A percentile compares a stretch with the other conserved stretches of the same genome.
Evolutionary conservation across 2,888 invertebrate genomes (phyloP).

Genomic region (Hydroisotoma schaefferi): DNA sequence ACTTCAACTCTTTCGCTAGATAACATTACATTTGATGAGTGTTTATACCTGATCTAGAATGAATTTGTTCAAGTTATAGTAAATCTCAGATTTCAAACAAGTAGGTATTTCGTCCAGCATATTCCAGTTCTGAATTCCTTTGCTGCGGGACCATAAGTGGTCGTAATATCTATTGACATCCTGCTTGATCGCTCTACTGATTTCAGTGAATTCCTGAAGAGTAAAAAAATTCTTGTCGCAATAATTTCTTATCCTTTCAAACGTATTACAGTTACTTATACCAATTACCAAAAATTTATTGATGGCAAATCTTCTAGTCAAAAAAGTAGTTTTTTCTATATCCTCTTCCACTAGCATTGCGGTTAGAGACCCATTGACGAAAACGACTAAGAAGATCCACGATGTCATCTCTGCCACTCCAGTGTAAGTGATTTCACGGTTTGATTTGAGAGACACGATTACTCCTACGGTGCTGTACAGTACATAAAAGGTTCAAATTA

Average conservation of each 20-base stretch:
- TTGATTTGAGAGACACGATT: slow-evolving; percentile 17
- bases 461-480: too few relatives aligned
- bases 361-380: slow-evolving; percentile 39
- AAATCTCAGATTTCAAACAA: slow-evolving; percentile 44
- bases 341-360: slow-evolving; percentile 46
- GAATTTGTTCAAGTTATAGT: slow-evolving; percentile 46
- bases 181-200: slow-evolving; percentile 11
- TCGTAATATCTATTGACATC: slow-evolving; percentile 42
- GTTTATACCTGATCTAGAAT: slow-evolving; percentile 39
- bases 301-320: slow-evolving; percentile 40
- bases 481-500: too few relatives aligned
- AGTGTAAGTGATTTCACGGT: slow-evolving; percentile 33
- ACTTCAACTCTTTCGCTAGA: neutral
- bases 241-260: too few relatives aligned
- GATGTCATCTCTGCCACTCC: slow-evolving; percentile 33
- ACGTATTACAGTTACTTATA: too few relatives aligned
- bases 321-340: slow-evolving; percentile 36
- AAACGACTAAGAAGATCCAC: slow-evolving; percentile 42
- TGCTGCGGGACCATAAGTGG: slow-evolving; percentile 42
- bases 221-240: neutral
- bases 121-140: slow-evolving; percentile 40
- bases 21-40: neutral
- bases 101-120: slow-evolving; percentile 41
- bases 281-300: slow-evolving; percentile 39
- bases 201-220: slow-evolving; percentile 16